These are phyloP conservation scores for Phymastichus coffea DNA, from an alignment of 1,140 invertebrate genomes.

Conservation along the genomic window DNA sequence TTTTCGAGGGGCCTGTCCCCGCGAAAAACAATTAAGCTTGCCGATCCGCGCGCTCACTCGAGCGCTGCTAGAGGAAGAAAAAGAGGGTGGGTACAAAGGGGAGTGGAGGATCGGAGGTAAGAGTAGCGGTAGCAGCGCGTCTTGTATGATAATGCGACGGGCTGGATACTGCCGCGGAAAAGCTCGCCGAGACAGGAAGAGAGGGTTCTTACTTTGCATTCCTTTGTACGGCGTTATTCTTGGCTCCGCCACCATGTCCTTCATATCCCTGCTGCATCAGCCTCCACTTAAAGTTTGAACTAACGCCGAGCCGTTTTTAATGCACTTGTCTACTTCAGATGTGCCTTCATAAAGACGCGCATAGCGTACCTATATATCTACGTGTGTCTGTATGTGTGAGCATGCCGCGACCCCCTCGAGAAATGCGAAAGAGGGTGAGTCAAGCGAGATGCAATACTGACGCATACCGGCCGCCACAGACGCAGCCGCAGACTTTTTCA, in stretches of 20 bases:
- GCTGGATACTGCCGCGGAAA: no score
- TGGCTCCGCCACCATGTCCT: slow-evolving; percentile 40
- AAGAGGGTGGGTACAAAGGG: no score
- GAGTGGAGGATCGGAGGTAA: slow-evolving; percentile 9
- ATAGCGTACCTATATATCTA: slow-evolving; percentile 32
- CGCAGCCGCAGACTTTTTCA: no score
- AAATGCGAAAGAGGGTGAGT: not conserved
- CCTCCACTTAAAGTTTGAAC: slow-evolving; percentile 48
- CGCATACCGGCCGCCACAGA: no score
- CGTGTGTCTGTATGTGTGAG: not conserved
- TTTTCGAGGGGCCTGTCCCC: slow-evolving; percentile 24
- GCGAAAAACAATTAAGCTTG: slow-evolving; percentile 49
- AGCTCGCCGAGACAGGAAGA: slow-evolving; percentile 32
- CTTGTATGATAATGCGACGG: slow-evolving; percentile 56
- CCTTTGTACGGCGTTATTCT: slow-evolving; percentile 48
- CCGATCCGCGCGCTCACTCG: no score
- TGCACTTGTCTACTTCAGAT: slow-evolving; percentile 57
- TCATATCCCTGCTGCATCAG: slow-evolving; percentile 34
- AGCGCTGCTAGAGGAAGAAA: no score
- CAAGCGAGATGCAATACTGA: no score
- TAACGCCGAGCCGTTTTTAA: slow-evolving; percentile 55
- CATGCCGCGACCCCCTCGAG: not conserved
- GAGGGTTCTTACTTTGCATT: slow-evolving; percentile 57
- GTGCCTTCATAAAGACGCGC: slow-evolving; percentile 55
- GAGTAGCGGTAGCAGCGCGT: slow-evolving; percentile 40